Evolutionary conservation across 2,797 vertebrate genomes (phyloP).

Genomic region (Gymnothorax javanicus): DNA sequence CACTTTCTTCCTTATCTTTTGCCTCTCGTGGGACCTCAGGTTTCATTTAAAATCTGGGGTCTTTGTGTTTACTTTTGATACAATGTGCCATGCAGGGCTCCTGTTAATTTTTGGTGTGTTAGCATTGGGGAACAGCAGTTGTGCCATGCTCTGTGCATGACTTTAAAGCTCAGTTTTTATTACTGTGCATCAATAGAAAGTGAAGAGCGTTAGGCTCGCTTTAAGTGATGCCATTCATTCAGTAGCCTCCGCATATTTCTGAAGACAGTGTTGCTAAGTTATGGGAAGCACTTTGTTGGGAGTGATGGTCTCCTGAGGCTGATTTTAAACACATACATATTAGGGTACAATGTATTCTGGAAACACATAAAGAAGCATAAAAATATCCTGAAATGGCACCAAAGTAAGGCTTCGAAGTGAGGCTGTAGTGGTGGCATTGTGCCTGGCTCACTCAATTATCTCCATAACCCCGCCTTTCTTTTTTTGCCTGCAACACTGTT

Average conservation of each 20-base stretch:
- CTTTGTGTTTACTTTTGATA: background rate
- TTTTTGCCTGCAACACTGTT: conserved; percentile 30
- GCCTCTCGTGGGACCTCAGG: background rate
- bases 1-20: conserved; percentile 36
- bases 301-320: background rate
- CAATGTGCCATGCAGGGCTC: background rate
- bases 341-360: background rate
- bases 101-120: background rate
- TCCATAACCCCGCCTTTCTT: background rate
- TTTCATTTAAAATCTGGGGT: background rate
- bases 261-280: background rate
- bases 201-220: background rate
- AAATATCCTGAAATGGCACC: conserved; percentile 12
- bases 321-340: background rate
- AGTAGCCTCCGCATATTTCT: background rate
- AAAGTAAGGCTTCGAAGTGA: background rate
- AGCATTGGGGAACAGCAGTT: background rate
- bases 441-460: conserved; percentile 7
- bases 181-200: background rate
- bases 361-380: background rate
- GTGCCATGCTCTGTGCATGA: background rate
- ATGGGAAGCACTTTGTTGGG: background rate
- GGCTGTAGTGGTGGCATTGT: background rate
- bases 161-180: background rate
- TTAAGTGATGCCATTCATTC: background rate